Base-by-base conservation (phyloP, 1,140 invertebrate genomes). In the Pseudomyrmex dendroicus region DNA sequence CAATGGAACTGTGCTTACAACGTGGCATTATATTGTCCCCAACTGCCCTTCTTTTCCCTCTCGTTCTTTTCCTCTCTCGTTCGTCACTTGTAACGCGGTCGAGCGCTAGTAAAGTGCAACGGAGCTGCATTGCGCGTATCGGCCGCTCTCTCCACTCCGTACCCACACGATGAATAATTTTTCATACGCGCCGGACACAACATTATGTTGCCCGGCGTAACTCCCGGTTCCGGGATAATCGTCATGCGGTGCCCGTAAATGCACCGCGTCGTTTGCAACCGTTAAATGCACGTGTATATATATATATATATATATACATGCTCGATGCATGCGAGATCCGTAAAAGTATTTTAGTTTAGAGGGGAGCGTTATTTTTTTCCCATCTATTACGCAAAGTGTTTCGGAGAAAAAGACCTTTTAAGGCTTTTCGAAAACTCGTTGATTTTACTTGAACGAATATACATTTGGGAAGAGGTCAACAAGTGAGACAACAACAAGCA, bases 221-320 rank as follows among this genome's bases (percentile, higher is more conserved):
- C 66, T 61, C 67, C 35, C 20, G 76, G n/a, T 80, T 80, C 66
- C 76, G 76, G 54, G 66, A 80, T 80, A 80, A 80, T 70, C 76
- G 76, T 25, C 62, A 76, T 66, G 73, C 73, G 61, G 48, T 25
- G 2, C 25, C 64, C 10, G 15, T 78, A 78, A 78, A 78, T 68
- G 64, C 46, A 22, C 52, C 64, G 44, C 35, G 52, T 25, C 48
- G 74, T 67, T 67, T 25, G 35, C 76, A 25, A 68, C 64, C 76
- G 10, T 70, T 57, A 78, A 78, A 70, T 25, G 35, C 35, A 7
- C 35, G 35, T 35, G 5, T 35, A 5, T 35, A 35, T 0, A 22
- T 15, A 9, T 76, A 44, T 20, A 35, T 35, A 22, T 15, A 13
- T 76, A 44, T 20, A 2, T 3, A 25, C 22, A 25, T 22, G 7